Conservation (phyloP, 2,888 invertebrate species). For the Temnothorax unifasciatus region DNA sequence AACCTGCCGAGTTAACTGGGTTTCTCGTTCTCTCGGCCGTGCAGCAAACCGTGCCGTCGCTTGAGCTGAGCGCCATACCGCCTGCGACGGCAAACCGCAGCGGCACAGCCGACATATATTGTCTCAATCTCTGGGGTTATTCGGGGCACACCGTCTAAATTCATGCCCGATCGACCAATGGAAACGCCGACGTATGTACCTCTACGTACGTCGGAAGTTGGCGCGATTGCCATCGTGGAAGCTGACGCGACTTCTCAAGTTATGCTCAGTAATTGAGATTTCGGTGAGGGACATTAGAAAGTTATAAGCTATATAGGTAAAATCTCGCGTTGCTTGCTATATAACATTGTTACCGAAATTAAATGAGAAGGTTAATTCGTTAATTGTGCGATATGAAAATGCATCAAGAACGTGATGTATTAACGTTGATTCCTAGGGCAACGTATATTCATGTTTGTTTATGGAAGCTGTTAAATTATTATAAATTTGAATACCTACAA, state of each 20-base stretch:
- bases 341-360: not conserved
- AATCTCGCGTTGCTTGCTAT: not conserved
- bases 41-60: constrained; percentile 41
- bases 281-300: constrained; percentile 45
- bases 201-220: constrained; percentile 24
- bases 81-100: constrained; percentile 47
- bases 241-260: constrained; percentile 40
- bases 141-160: constrained; percentile 46
- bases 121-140: constrained; percentile 65
- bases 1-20: constrained; percentile 77
- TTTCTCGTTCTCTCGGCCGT: constrained; percentile 70
- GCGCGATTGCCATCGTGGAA: constrained; percentile 22
- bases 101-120: constrained; percentile 62
- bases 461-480: not conserved
- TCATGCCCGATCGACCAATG: constrained; percentile 68
- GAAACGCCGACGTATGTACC: constrained; percentile 49
- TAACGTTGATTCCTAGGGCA: not conserved
- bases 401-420: not conserved
- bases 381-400: not conserved
- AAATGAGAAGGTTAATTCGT: constrained; percentile 1
- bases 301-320: constrained; percentile 39
- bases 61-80: constrained; percentile 49
- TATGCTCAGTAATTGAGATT: constrained; percentile 46
- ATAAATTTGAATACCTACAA: not conserved
- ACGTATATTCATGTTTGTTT: not conserved